phyloP scores from a whole-genome alignment of 2,113 vertebrate species.

The Leptosomus discolor region DNA sequence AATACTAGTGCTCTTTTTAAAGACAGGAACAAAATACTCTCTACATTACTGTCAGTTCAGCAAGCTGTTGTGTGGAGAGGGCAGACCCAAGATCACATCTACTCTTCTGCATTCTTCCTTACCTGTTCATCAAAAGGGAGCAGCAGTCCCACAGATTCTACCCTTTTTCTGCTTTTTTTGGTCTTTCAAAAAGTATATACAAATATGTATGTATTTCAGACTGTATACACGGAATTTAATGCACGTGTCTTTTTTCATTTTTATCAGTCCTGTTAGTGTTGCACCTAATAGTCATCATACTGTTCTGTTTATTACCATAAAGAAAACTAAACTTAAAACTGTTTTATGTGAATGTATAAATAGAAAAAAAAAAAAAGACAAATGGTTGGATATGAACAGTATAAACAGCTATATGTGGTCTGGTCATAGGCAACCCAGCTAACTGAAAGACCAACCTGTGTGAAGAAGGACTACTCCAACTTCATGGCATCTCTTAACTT shows the following conservation, averaged over 20 bases:
- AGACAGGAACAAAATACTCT: neutral
- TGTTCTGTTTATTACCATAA: neutral
- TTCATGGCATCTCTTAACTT: constrained; percentile 98
- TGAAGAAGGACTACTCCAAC: constrained; percentile 97
- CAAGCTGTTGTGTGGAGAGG: neutral
- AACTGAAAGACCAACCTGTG: constrained; percentile 90
- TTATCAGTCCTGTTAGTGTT: neutral
- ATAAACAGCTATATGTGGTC: neutral
- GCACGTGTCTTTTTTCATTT: neutral
- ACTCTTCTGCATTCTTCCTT: neutral
- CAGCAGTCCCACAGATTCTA: neutral
- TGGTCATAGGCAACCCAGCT: constrained; percentile 85
- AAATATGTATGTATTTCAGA: neutral
- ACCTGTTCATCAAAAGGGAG: neutral
- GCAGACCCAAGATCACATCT: neutral
- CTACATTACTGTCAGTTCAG: neutral
- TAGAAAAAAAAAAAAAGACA: neutral
- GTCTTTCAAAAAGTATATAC: neutral
- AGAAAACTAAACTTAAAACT: neutral
- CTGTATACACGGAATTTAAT: neutral
- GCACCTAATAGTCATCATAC: neutral
- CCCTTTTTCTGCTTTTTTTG: neutral
- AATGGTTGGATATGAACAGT: neutral
- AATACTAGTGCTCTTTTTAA: neutral
- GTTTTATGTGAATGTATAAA: neutral